Evolutionary conservation across 2,888 invertebrate species (phyloP).

Genomic region (Lasius fuliginosus): DNA sequence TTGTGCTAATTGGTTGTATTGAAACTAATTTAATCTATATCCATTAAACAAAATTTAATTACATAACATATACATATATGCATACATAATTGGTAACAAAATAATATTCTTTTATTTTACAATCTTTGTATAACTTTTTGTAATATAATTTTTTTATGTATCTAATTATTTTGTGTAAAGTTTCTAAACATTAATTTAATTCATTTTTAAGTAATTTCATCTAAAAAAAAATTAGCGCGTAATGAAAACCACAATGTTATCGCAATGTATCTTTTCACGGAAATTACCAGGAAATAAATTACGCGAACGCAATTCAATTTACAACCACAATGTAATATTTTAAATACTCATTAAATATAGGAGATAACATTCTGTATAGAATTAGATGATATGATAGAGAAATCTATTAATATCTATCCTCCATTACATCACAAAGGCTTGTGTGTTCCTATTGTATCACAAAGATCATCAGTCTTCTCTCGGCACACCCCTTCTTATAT

Average conservation of each 20-base stretch:
- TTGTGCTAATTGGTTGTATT: neutral
- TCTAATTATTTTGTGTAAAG: neutral
- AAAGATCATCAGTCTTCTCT: conserved; percentile 27
- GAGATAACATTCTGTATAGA: neutral
- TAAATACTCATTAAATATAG: neutral
- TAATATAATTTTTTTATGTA: neutral
- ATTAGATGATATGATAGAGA: conserved; percentile 8
- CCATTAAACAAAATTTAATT: neutral
- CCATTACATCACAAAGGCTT: conserved; percentile 27
- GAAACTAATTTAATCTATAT: neutral
- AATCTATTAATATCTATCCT: conserved; percentile 43
- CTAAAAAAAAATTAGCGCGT: conserved; percentile 6
- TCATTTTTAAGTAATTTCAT: conserved; percentile 6
- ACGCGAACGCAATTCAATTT: conserved; percentile 29
- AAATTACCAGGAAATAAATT: conserved; percentile 31
- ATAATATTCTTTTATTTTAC: neutral
- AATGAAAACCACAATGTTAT: conserved; percentile 3
- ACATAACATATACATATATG: neutral
- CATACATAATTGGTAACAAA: no score
- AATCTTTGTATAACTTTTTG: neutral
- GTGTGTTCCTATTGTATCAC: conserved; percentile 30
- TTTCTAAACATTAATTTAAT: conserved; percentile 34
- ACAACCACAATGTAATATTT: neutral
- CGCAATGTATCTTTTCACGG: conserved; percentile 28
- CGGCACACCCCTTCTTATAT: conserved; percentile 41